phyloP scores from a whole-genome alignment of 2,113 vertebrate species.

The Trematocara marginatum region DNA sequence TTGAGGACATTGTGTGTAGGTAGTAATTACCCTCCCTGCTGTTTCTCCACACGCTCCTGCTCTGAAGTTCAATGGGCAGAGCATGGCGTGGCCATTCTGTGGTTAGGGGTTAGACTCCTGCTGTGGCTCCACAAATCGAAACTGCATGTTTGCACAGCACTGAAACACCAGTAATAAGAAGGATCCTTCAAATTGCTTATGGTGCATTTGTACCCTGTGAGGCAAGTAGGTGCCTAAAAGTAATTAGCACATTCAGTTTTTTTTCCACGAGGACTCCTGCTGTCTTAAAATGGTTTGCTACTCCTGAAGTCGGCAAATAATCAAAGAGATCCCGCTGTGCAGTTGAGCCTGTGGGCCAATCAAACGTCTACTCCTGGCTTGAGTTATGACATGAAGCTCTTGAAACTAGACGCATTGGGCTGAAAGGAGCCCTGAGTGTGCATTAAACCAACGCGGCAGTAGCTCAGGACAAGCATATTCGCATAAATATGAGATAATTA shows the following conservation, averaged over 20 bases:
- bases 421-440: slow-evolving; percentile 41
- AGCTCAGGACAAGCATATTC: slow-evolving; percentile 50
- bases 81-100: slow-evolving; percentile 22
- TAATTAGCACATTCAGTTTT: slow-evolving; percentile 23
- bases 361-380: slow-evolving; percentile 54
- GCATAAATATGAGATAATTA: slow-evolving; percentile 72
- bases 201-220: slow-evolving; percentile 43
- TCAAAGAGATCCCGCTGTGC: slow-evolving; percentile 46
- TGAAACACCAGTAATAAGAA: slow-evolving; percentile 29
- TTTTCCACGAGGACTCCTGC: neutral
- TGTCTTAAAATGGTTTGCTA: slow-evolving; percentile 25
- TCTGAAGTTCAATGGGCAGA: slow-evolving; percentile 47
- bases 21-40: slow-evolving; percentile 37
- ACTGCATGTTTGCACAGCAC: slow-evolving; percentile 27
- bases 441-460: slow-evolving; percentile 14
- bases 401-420: neutral
- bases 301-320: slow-evolving; percentile 6
- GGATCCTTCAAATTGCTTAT: slow-evolving; percentile 35
- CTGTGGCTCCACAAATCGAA: slow-evolving; percentile 43
- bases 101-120: slow-evolving; percentile 46
- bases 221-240: slow-evolving; percentile 43
- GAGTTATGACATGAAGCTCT: slow-evolving; percentile 59
- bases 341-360: slow-evolving; percentile 42
- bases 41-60: slow-evolving; percentile 39
- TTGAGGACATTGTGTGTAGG: slow-evolving; percentile 10